Conservation (phyloP, 2,888 invertebrate genomes). For the Rhyacophila evoluta region DNA sequence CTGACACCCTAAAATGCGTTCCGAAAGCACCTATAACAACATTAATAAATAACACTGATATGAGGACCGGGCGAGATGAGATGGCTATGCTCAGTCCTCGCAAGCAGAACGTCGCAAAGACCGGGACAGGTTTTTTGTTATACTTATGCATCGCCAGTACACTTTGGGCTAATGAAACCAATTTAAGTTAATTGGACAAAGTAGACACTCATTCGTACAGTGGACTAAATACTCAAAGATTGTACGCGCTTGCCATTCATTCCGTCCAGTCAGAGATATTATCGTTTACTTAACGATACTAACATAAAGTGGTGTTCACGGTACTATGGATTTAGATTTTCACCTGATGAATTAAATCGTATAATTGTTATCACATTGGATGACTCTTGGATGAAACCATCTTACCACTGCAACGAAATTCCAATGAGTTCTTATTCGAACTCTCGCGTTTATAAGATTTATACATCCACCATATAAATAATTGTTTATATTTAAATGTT, state of each 20-base stretch:
- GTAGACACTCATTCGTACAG: neutral
- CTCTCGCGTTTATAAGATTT: too few species aligned
- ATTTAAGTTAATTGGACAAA: conserved; percentile 13
- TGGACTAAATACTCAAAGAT: conserved; percentile 5
- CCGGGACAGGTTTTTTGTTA: neutral
- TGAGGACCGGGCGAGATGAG: neutral
- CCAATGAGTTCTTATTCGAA: too few species aligned
- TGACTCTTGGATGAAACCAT: too few species aligned
- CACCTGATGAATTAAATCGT: neutral
- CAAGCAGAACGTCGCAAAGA: neutral
- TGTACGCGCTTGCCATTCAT: neutral
- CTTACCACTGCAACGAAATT: too few species aligned
- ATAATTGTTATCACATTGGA: neutral
- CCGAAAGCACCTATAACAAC: neutral
- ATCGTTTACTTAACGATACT: too few species aligned
- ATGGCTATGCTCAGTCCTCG: neutral
- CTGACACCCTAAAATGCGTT: neutral
- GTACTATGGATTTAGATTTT: neutral
- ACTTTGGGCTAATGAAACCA: neutral
- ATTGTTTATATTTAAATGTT: too few species aligned
- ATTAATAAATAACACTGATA: conserved; percentile 12
- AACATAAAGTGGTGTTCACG: neutral
- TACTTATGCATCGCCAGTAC: neutral
- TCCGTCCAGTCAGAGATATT: neutral
- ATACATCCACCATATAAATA: too few species aligned